phyloP scores from a whole-genome alignment of 2,888 invertebrate species.

The Eristalinus aeneus region DNA sequence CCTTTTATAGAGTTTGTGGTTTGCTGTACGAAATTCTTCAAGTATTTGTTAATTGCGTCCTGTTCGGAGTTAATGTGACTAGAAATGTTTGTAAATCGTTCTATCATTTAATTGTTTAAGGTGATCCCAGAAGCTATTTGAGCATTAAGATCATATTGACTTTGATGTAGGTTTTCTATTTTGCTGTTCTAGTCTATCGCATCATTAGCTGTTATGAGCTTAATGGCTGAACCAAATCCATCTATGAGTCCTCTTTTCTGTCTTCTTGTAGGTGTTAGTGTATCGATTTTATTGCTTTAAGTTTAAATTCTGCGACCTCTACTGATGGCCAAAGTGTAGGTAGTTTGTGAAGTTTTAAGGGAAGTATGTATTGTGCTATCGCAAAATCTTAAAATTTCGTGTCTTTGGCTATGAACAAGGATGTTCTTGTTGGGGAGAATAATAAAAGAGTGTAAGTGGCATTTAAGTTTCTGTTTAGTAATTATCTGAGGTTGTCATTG shows the following conservation, averaged over 20 bases:
- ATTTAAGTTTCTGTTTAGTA: background rate
- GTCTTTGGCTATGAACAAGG: background rate
- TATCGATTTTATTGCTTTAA: background rate
- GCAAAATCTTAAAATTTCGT: background rate
- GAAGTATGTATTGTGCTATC: background rate
- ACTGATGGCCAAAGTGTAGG: background rate
- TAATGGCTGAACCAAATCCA: background rate
- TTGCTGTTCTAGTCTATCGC: background rate
- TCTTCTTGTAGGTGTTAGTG: background rate
- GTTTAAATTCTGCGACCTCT: background rate
- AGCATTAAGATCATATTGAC: background rate
- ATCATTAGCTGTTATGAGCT: background rate
- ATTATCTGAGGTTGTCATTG: too few relatives aligned
- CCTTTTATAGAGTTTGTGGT: background rate
- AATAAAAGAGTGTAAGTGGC: background rate
- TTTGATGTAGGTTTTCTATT: background rate
- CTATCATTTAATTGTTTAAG: constrained; percentile 13
- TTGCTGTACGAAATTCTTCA: background rate
- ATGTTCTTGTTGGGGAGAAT: background rate
- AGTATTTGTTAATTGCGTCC: constrained; percentile 12
- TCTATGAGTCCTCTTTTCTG: background rate
- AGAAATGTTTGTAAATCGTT: constrained; percentile 36
- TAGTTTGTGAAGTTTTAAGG: background rate
- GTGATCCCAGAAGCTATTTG: background rate
- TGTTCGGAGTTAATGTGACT: constrained; percentile 29